Conservation (phyloP, 2,113 vertebrate genomes). For the Xiphophorus hellerii region DNA sequence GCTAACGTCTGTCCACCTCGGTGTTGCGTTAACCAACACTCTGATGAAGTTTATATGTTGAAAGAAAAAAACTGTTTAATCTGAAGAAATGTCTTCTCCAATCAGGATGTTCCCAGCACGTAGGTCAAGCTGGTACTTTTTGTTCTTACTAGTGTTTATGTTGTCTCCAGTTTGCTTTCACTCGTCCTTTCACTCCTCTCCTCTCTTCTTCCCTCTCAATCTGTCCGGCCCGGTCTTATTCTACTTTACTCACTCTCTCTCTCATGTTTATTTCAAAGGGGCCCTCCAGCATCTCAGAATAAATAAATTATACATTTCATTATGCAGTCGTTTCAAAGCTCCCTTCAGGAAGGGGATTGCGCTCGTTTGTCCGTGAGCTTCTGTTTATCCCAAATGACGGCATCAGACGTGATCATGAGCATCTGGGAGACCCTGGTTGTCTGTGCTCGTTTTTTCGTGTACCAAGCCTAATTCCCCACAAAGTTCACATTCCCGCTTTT, state of each 20-base stretch:
- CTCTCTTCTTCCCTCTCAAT: slow-evolving; percentile 14
- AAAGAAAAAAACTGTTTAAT: slow-evolving; percentile 1
- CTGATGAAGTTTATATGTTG: not conserved
- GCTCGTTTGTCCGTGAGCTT: slow-evolving; percentile 70
- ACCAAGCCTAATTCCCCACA: slow-evolving; percentile 47
- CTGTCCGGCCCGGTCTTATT: slow-evolving; percentile 28
- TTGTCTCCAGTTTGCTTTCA: slow-evolving; percentile 23
- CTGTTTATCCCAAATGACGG: slow-evolving; percentile 73
- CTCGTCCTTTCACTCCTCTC: slow-evolving; percentile 10
- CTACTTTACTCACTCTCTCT: slow-evolving; percentile 10
- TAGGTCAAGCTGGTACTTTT: slow-evolving; percentile 8
- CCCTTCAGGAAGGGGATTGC: slow-evolving; percentile 68
- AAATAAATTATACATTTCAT: slow-evolving; percentile 81
- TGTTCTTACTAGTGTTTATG: slow-evolving; percentile 21
- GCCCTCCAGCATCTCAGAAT: slow-evolving; percentile 70
- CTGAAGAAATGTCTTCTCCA: not conserved
- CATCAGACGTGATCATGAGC: slow-evolving; percentile 66
- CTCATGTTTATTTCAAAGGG: slow-evolving; percentile 79
- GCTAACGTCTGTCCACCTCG: not conserved
- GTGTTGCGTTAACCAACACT: not conserved
- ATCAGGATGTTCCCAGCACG: slow-evolving; percentile 17
- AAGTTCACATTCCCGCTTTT: slow-evolving; percentile 43
- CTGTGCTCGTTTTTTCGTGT: slow-evolving; percentile 55
- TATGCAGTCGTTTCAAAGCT: slow-evolving; percentile 70
- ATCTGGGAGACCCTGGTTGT: slow-evolving; percentile 56